Evolutionary conservation across 2,113 vertebrate species (phyloP), one percentile per base, ranked within the genome.

Genomic region (Tenrec ecaudatus): DNA sequence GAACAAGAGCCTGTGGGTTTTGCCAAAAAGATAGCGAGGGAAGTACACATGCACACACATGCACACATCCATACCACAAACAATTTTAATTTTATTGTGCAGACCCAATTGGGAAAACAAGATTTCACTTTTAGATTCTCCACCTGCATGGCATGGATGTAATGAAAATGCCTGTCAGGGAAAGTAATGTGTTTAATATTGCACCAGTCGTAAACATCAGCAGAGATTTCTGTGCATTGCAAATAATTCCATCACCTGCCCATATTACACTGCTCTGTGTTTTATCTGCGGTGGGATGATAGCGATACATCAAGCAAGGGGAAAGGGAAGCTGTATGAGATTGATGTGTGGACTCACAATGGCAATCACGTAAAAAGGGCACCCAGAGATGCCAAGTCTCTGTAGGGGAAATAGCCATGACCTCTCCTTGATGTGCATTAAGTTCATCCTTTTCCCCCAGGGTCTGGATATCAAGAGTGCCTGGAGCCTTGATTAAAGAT

Each of bases 121-220:
- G 95, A 97, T 98, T 97, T 98, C 75, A 88, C 94, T 97, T 97
- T 96, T 86, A 97, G 93, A 97, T 98, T 97, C 89, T 96, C 79
- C 82, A 98, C 97, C 96, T 97, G 94, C 84, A 80, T 92, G 82
- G 96, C 92, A 82, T 75, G 86, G 86, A 92, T 75, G 78, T 98
- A 98, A 98, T 98, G 98, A 98, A 98, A 98, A 98, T 69, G 93
- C 88, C 97, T 98, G 98, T 98, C 98, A 98, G 96, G 95, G 97
- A 97, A 98, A 98, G 97, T 98, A 98, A 98, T 98, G 98, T 98
- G 97, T 98, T 98, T 98, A 98, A 98, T 98, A 98, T 97, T 92
- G 79, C 84, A 96, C 96, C 95, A 97, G 96, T 92, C 96, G 96
- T 98, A 98, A 98, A 98, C 97, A 98, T 97, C 97, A 98, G 96